These are phyloP conservation scores for Girardinus metallicus DNA, from an alignment of 2,797 vertebrate genomes.

Conservation along the genomic window DNA sequence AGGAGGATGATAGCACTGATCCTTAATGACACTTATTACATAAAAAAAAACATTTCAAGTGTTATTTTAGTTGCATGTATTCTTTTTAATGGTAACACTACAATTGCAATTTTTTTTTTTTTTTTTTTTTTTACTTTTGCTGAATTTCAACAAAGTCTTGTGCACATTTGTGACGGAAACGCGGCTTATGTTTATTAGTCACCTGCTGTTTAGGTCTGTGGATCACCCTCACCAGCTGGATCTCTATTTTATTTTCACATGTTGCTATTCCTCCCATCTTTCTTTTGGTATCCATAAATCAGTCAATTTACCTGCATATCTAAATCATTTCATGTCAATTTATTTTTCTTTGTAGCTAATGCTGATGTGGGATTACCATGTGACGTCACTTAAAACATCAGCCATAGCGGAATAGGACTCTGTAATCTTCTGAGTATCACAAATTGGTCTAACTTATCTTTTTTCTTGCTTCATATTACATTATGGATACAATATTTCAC, in stretches of 20 bases:
- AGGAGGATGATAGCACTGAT: too few species aligned
- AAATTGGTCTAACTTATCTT: background rate
- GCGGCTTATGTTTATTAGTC: background rate
- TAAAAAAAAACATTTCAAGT: too few species aligned
- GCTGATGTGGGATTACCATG: background rate
- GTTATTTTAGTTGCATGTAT: too few species aligned
- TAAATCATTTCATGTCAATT: background rate
- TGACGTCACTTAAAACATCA: background rate
- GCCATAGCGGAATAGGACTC: background rate
- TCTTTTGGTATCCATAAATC: background rate
- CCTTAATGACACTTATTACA: too few species aligned
- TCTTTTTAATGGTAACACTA: too few species aligned
- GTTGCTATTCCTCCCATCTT: background rate
- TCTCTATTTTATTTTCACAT: background rate
- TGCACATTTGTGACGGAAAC: too few species aligned
- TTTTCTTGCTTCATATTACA: background rate
- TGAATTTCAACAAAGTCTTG: too few species aligned
- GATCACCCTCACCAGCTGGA: background rate
- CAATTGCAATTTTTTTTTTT: too few species aligned
- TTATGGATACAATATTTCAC: background rate
- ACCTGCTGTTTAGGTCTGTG: background rate
- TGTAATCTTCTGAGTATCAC: background rate
- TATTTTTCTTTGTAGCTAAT: background rate
- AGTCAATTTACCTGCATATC: background rate
- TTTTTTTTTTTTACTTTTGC: too few species aligned